Evolutionary conservation across 2,888 invertebrate genomes (phyloP).

Genomic region (Acanthopleura granulata): DNA sequence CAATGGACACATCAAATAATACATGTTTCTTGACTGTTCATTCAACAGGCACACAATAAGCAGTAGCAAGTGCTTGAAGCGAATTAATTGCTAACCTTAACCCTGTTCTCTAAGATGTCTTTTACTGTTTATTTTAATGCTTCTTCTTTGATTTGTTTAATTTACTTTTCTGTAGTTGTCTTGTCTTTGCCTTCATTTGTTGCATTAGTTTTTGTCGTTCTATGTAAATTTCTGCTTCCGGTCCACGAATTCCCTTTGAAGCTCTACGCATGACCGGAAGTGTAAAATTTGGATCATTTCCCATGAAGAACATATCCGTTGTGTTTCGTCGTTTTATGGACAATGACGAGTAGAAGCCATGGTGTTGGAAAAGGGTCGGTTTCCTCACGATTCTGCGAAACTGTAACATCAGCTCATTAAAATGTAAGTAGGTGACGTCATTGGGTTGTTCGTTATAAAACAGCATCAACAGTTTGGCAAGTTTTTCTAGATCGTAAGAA

Average conservation of each 20-base stretch:
- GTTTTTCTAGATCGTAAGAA: slow-evolving; percentile 37
- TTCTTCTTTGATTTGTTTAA: too few relatives aligned
- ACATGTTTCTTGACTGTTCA: too few relatives aligned
- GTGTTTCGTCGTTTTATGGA: slow-evolving; percentile 36
- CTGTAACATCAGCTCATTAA: slow-evolving; percentile 38
- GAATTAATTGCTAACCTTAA: too few relatives aligned
- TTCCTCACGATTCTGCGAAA: slow-evolving; percentile 30
- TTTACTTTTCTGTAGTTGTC: too few relatives aligned
- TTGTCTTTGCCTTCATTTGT: neutral
- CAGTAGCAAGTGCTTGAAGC: too few relatives aligned
- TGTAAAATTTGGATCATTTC: too few relatives aligned
- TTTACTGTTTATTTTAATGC: too few relatives aligned
- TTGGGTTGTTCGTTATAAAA: slow-evolving; percentile 44
- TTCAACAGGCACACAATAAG: too few relatives aligned
- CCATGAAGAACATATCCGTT: neutral
- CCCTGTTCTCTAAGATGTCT: too few relatives aligned
- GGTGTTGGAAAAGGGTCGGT: slow-evolving; percentile 45
- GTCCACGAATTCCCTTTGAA: neutral
- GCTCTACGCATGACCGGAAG: neutral
- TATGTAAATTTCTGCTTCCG: neutral
- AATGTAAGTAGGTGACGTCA: slow-evolving; percentile 41
- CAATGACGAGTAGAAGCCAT: slow-evolving; percentile 45
- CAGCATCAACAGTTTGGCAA: slow-evolving; percentile 59
- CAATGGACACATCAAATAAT: too few relatives aligned
- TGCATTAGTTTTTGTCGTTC: neutral